Base-by-base conservation (phyloP, 1,140 invertebrate genomes). In the Drosophila ambigua region DNA sequence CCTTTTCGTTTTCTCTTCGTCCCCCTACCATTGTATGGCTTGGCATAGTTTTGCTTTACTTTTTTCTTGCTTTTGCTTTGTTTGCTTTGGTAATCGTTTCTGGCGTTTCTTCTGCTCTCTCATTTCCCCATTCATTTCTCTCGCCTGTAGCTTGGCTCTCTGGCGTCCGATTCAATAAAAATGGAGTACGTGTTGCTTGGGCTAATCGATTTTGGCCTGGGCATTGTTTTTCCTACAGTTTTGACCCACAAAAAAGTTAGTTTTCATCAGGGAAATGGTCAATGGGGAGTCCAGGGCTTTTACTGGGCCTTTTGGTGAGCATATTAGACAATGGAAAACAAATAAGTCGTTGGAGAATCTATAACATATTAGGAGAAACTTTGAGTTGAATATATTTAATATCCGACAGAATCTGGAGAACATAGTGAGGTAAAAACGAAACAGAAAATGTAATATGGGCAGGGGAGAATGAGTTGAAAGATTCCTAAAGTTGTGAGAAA, bases 81-180 rank as follows among this genome's bases (percentile, higher is more conserved):
- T 53, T 53, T 39, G 26, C 51, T 53, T 31, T 53, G 8, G 23
- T 53, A 35, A 53, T 53, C 11, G 35, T 53, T 53, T 53, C 11
- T 20, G 46, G 20, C 20, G 24, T 49, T 39, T 11, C 11, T 4
- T 9, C 11, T 2, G 4, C 35, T 49, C 20, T 49, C 23, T 35
- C n/a, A 3, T 8, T 35, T 9, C 31, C 31, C 16, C 20, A 16
- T 28, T 53, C 16, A 16, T 16, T 16, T 16, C 16, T 16, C 16
- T 16, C 16, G 16, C 15, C 35, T 44, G 24, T n/a, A 43, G 8
- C 35, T 48, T 48, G 24, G 15, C 41, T 44, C 20, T 26, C 35
- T 2, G 20, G 46, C 41, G 55, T 58, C 39, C 39, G 48, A 46
- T 58, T 58, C 55, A 58, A 58, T 58, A 58, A 26, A 58, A 58